Evolutionary conservation across 1,140 invertebrate species (phyloP), one percentile per base, ranked within the genome.

Genomic region (Arion vulgaris): DNA sequence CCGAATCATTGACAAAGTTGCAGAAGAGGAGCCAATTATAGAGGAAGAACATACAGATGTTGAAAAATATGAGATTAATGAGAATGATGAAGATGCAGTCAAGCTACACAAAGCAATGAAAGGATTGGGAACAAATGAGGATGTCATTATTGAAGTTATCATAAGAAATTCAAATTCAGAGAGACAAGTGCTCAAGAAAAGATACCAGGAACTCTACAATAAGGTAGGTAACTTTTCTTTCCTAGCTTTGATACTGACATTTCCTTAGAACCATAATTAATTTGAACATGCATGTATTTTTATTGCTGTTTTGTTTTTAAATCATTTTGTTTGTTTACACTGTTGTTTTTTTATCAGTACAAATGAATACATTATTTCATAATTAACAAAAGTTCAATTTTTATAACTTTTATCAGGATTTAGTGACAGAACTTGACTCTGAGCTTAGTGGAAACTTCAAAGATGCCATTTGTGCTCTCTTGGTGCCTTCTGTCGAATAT

Each of bases 361-460:
- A n/a, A n/a, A n/a, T n/a, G n/a, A n/a, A n/a, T n/a, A n/a, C n/a
- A n/a, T n/a, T n/a, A 45, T 45, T 45, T 45, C n/a, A 7, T 7
- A 7, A 45, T 45, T 7, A 45, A 45, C 5, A 45, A 45, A 45
- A 45, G 41, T 7, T 7, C 5, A 11, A 11, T 57, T 71, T 41
- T 9, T 41, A 2, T 26, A 72, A 7, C 41, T 11, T 72, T 36
- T 69, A 87, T 36, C 80, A 91, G 90, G 90, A 91, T 83, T 76
- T 91, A n/a, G 89, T 90, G n/a, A 32, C 82, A 36, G 90, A 91
- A 57, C 69, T 91, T 81, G 84, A 89, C n/a, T 88, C 88, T 23
- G 90, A 91, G 41, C 77, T 91, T 74, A 89, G 87, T 83, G 91
- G 91, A 41, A 86, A 92, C 73, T 87, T 92, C 15, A 81, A 87